A percentile compares a stretch with the other conserved stretches of the same genome.
Conservation (phyloP, 2,888 invertebrate species). For the Mythimna impura region DNA sequence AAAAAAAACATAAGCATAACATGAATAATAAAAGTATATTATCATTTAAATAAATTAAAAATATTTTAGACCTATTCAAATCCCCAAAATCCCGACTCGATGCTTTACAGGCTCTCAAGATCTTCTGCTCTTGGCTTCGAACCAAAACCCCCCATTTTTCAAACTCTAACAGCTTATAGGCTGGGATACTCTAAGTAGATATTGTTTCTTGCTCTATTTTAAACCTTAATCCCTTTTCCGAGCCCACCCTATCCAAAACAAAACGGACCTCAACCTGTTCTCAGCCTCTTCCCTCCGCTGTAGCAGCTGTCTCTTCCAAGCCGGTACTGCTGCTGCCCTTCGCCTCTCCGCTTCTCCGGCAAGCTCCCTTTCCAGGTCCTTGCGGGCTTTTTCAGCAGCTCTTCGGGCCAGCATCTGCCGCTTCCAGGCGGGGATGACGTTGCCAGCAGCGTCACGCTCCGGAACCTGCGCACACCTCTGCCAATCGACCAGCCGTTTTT, state of each 20-base stretch:
- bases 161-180: neutral
- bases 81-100: neutral
- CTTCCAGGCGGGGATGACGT: slow-evolving; percentile 98
- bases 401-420: slow-evolving; percentile 98
- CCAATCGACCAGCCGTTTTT: slow-evolving; percentile 82
- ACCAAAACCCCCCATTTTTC: neutral
- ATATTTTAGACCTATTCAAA: neutral
- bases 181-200: neutral
- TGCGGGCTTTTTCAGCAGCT: slow-evolving; percentile 97
- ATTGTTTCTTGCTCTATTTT: neutral
- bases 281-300: slow-evolving; percentile 95
- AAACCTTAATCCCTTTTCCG: neutral
- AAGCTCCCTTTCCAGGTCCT: slow-evolving; percentile 96
- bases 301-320: slow-evolving; percentile 97
- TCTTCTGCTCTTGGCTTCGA: neutral
- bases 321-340: slow-evolving; percentile 96
- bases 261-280: slow-evolving; percentile 93
- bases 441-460: slow-evolving; percentile 96
- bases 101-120: neutral
- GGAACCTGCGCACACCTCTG: slow-evolving; percentile 93
- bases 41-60: neutral
- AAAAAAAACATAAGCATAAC: neutral
- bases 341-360: slow-evolving; percentile 96
- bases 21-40: neutral
- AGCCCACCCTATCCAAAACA: slow-evolving; percentile 42